A percentile compares a stretch with the other conserved stretches of the same genome.
Conservation (phyloP, 2,888 invertebrate genomes). For the Crioceris asparagi region DNA sequence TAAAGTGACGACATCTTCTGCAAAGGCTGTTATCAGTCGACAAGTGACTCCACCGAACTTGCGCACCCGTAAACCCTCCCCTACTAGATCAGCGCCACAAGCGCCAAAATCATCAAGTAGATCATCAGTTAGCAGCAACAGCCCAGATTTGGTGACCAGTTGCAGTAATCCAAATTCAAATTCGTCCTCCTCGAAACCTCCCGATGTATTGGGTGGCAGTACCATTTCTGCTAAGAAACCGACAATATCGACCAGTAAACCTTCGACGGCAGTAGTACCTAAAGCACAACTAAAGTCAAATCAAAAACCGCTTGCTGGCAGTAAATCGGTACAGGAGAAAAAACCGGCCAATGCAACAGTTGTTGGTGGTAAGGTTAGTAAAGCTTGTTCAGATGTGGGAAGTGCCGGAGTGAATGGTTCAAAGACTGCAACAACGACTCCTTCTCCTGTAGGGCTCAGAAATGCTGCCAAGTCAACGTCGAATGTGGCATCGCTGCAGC, state of each 20-base stretch:
- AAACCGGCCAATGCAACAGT: slow-evolving; percentile 32
- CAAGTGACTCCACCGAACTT: slow-evolving; percentile 42
- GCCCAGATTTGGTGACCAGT: slow-evolving; percentile 63
- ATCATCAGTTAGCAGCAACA: slow-evolving; percentile 47
- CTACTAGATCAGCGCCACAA: slow-evolving; percentile 24
- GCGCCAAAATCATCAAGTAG: slow-evolving; percentile 19
- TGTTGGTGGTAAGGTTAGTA: slow-evolving; percentile 17
- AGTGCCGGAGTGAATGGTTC: too few species aligned
- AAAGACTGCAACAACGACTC: too few species aligned
- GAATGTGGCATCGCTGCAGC: slow-evolving; percentile 66
- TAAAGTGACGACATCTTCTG: slow-evolving; percentile 23
- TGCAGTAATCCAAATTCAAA: too few species aligned
- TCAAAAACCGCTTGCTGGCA: too few species aligned
- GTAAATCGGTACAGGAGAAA: slow-evolving; percentile 30
- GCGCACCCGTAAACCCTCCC: slow-evolving; percentile 34
- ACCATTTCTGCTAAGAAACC: slow-evolving; percentile 27
- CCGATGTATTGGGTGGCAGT: slow-evolving; percentile 48
- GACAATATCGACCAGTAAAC: slow-evolving; percentile 30
- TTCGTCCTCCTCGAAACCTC: slow-evolving; percentile 44
- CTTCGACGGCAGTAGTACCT: too few species aligned
- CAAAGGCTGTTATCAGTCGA: slow-evolving; percentile 19
- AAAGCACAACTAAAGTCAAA: too few species aligned
- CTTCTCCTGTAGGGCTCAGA: slow-evolving; percentile 40
- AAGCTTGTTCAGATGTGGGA: slow-evolving; percentile 18
- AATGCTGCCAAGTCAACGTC: slow-evolving; percentile 47